A percentile compares a stretch with the other conserved stretches of the same genome.
phyloP scores from a whole-genome alignment of 1,140 invertebrate species.

The Pollicipes pollicipes region DNA sequence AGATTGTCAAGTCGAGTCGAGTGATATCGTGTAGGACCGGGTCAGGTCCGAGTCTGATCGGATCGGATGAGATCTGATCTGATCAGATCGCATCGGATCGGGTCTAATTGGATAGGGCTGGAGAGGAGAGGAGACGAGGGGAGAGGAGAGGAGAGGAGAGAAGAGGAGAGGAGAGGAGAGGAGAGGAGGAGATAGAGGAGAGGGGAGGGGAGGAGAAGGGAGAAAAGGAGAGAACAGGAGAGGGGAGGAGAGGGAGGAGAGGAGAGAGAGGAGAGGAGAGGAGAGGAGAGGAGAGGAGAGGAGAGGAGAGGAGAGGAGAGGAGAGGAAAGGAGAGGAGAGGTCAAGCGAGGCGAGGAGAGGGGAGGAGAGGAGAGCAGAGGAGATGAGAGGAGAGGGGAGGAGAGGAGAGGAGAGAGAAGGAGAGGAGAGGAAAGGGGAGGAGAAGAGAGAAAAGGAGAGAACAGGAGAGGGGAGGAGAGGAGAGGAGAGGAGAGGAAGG shows the following conservation, averaged over 20 bases:
- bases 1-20: too few relatives aligned
- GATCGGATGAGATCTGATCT: too few relatives aligned
- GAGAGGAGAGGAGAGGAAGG: background rate
- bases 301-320: slow-evolving; percentile 3
- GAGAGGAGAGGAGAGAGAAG: slow-evolving; percentile 3
- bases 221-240: slow-evolving; percentile 12
- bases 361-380: slow-evolving; percentile 7
- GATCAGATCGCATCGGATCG: too few relatives aligned
- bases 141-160: too few relatives aligned
- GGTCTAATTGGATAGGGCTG: too few relatives aligned
- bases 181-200: too few relatives aligned
- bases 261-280: slow-evolving; percentile 10
- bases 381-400: background rate
- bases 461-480: background rate
- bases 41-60: too few relatives aligned
- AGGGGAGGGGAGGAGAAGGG: too few relatives aligned
- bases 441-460: background rate
- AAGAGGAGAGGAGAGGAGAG: too few relatives aligned
- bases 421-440: background rate
- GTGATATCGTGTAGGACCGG: too few relatives aligned
- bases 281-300: background rate
- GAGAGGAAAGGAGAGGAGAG: background rate
- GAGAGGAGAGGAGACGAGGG: too few relatives aligned
- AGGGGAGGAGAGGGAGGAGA: slow-evolving; percentile 8
- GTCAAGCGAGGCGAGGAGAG: background rate